These are phyloP conservation scores for Euglossa dilemma DNA, from an alignment of 1,140 invertebrate genomes.

Conservation along the genomic window DNA sequence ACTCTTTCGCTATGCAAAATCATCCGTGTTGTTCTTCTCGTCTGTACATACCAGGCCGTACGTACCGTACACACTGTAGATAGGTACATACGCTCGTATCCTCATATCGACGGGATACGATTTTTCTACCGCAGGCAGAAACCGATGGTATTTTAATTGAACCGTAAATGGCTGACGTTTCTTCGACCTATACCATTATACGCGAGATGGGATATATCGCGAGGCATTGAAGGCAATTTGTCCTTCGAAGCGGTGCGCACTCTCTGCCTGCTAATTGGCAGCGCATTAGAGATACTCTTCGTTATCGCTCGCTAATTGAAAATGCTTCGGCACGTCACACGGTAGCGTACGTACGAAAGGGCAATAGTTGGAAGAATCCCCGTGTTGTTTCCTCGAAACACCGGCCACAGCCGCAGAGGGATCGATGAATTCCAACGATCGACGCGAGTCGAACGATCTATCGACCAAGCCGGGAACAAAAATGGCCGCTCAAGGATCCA, in stretches of 20 bases:
- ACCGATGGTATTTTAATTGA: constrained; percentile 60
- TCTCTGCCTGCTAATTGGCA: constrained; percentile 56
- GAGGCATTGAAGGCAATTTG: constrained; percentile 44
- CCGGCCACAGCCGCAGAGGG: neutral
- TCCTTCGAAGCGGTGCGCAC: constrained; percentile 3
- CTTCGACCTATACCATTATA: constrained; percentile 27
- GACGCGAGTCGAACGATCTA: neutral
- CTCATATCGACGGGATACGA: constrained; percentile 34
- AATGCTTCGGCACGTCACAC: constrained; percentile 33
- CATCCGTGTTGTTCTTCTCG: neutral
- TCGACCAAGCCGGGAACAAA: neutral
- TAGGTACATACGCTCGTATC: constrained; percentile 11
- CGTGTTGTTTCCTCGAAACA: constrained; percentile 2
- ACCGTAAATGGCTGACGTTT: constrained; percentile 40
- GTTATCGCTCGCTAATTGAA: constrained; percentile 57
- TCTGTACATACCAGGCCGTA: neutral
- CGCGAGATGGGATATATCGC: constrained; percentile 28
- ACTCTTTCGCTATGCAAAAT: constrained; percentile 18
- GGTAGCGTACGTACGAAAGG: constrained; percentile 5
- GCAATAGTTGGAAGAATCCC: constrained; percentile 20
- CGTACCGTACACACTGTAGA: neutral
- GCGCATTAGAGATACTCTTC: constrained; percentile 47
- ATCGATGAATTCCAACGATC: constrained; percentile 16
- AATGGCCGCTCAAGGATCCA: neutral
- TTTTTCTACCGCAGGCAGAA: constrained; percentile 40